Base-by-base conservation (phyloP, 2,888 invertebrate species). In the Ichneumoninae sp. region DNA sequence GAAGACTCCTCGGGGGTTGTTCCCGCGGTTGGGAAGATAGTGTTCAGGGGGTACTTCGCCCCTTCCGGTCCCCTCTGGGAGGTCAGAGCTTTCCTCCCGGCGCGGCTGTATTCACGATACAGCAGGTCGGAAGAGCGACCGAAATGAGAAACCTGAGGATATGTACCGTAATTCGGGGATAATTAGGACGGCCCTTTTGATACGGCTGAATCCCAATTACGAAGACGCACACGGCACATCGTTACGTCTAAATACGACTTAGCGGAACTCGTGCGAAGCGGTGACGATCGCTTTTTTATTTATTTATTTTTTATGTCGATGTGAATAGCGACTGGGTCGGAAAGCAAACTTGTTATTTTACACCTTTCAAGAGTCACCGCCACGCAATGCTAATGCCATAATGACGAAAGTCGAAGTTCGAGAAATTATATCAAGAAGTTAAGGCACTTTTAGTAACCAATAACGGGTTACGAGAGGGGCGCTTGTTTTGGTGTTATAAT, bases 1-100 rank as follows among this genome's bases (percentile, higher is more conserved):
- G 68, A 79, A 77, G 69, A 80, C 71, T 73, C 82, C 78, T 69
- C 40, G 52, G 47, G 76, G 81, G 86, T 83, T 78, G 63, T 83
- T 77, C 68, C 70, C 65, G 83, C 68, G 73, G 60, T 66, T 65
- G 13, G 75, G 75, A 81, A 81, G 73, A 73, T 52, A 50, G 77
- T 63, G 33, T 40, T 19, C 52, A 2, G 19, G 36, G 54, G 33
- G 47, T n/a, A 52, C 26, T 57, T 57, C 57, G 10, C 57, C 30
- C 6, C 63, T 30, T 33, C 16, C 63, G 30, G 13, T 16, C 26
- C 19, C 30, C 30, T 63, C 30, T 7, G 30, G 16, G 16, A 33
- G 33, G 16, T 33, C 30, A n/a, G 30, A 2, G n/a, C 6, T 33
- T 16, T 7, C 13, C 16, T 33, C 16, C 16, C 16, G 22, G 30